These are phyloP conservation scores for Eueremaeus valkanovi DNA, from an alignment of 2,888 invertebrate species.

Conservation along the genomic window DNA sequence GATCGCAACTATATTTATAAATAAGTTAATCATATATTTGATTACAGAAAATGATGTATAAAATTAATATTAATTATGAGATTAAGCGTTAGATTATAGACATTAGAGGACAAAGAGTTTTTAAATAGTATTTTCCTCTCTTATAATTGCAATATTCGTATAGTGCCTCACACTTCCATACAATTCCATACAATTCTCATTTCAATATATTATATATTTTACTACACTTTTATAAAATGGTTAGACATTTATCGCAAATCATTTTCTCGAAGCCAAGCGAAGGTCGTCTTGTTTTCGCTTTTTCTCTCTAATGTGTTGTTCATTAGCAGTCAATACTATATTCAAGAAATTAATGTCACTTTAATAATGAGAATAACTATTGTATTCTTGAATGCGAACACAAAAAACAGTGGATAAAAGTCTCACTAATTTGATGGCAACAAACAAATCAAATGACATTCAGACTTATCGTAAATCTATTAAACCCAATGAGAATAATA, in stretches of 20 bases:
- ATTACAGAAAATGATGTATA: too few relatives aligned
- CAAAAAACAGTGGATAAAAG: not conserved
- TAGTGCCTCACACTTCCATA: not conserved
- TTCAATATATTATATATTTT: not conserved
- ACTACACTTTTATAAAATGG: not conserved
- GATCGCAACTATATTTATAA: not conserved
- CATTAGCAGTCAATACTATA: not conserved
- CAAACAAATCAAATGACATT: not conserved
- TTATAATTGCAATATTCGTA: not conserved
- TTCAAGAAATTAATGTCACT: not conserved
- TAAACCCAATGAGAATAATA: not conserved
- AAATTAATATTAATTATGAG: too few relatives aligned
- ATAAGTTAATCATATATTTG: too few relatives aligned
- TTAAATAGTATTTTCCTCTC: not conserved
- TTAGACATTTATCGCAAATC: slow-evolving; percentile 25
- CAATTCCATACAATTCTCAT: not conserved
- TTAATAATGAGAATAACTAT: not conserved
- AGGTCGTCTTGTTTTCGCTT: slow-evolving; percentile 15
- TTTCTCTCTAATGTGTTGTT: not conserved
- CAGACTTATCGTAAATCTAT: not conserved
- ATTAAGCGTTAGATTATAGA: slow-evolving; percentile 1
- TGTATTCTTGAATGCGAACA: not conserved
- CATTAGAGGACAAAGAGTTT: not conserved
- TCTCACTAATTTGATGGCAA: not conserved
- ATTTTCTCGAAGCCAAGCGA: not conserved